Base-by-base conservation (phyloP, 1,140 invertebrate species). In the Caenorhabditis remanei region DNA sequence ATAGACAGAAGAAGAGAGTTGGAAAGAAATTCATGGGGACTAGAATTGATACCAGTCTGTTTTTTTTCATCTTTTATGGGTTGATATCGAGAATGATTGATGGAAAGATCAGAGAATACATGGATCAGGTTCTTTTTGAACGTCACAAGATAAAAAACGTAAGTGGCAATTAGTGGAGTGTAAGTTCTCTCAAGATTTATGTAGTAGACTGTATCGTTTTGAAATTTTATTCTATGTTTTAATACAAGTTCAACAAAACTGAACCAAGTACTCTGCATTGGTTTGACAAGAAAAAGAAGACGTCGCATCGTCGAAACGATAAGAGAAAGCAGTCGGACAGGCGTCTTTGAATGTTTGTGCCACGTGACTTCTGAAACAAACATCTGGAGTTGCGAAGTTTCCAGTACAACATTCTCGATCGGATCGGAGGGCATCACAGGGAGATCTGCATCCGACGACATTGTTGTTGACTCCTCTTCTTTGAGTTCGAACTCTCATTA, bases 331-430 rank as follows among this genome's bases (percentile, higher is more conserved):
- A n/a, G n/a, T 24, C 46, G 65, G 65, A 24, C 65, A 71, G 0
- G 65, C 65, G 19, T 71, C 65, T 19, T 71, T 71, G 19, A 71
- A 71, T 19, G 41, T 71, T 46, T 71, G 65, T 19, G 40, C 41
- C 65, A 71, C 65, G 41, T 71, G 65, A 16, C 65, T 71, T 71
- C 65, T 71, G 40, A 71, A 71, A 9, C 65, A 71, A 16, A 14
- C 46, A 43, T 71, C 65, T n/a, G 65, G 65, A n/a, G 65, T 71
- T 4, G 13, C 40, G 41, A 71, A 71, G 11, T 16, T 43, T 46
- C 65, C 65, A 43, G 40, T 40, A 46, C 65, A 71, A 46, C 65
- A 71, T 71, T 71, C 65, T n/a, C 65, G 9, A 71, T 71, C 65
- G 16, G 65, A 43, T 46, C 41, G 40, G 7, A 71, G 41, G 46